phyloP scores from a whole-genome alignment of 2,888 invertebrate genomes.

The Euzetes globulus region DNA sequence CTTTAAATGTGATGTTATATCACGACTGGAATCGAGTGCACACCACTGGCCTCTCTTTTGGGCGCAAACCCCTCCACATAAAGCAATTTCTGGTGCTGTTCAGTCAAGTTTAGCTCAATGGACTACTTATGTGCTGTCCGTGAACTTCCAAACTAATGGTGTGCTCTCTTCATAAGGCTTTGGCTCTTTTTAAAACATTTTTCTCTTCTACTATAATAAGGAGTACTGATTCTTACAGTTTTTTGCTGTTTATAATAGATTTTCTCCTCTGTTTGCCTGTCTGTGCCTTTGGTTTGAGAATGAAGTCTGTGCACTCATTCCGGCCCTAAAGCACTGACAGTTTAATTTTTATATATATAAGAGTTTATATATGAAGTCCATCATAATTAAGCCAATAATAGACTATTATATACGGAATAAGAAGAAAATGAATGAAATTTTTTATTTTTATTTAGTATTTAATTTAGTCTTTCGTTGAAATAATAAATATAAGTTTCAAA shows the following conservation, averaged over 20 bases:
- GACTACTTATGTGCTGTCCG: background rate
- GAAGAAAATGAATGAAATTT: background rate
- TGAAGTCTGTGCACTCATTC: background rate
- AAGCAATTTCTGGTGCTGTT: background rate
- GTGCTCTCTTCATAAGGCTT: too few species aligned
- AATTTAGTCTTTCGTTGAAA: background rate
- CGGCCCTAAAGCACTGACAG: background rate
- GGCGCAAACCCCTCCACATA: background rate
- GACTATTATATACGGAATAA: too few species aligned
- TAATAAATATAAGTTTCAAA: background rate
- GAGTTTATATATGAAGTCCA: background rate
- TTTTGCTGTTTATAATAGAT: too few species aligned
- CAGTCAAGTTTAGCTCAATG: background rate
- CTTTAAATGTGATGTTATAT: background rate
- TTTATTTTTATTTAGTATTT: background rate
- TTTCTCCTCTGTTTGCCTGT: too few species aligned
- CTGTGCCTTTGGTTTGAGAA: background rate
- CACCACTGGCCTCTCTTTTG: background rate
- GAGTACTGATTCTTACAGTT: too few species aligned
- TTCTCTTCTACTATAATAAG: too few species aligned
- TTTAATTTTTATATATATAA: background rate
- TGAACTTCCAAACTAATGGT: too few species aligned
- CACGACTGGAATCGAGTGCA: background rate
- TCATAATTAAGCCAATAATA: slow-evolving; percentile 12
- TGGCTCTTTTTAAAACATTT: too few species aligned